Conservation (phyloP, 2,888 invertebrate species). For the Agrochola litura region DNA sequence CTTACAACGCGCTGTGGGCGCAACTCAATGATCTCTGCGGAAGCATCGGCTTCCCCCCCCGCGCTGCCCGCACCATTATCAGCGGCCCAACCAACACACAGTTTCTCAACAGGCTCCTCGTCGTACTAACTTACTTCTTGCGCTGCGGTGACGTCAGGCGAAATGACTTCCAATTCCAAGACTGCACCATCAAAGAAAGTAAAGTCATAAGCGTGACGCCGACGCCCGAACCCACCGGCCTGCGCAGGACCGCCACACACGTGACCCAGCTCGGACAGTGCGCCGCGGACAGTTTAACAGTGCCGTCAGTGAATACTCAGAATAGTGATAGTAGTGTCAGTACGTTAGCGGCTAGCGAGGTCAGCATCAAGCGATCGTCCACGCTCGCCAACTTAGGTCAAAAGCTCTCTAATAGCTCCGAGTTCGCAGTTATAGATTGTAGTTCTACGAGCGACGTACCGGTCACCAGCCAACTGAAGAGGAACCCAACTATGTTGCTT, state of each 20-base stretch:
- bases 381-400: slow-evolving; percentile 81
- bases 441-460: slow-evolving; percentile 71
- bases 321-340: slow-evolving; percentile 81
- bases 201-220: slow-evolving; percentile 73
- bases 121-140: slow-evolving; percentile 96
- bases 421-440: slow-evolving; percentile 68
- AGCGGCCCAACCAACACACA: slow-evolving; percentile 92
- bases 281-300: slow-evolving; percentile 69
- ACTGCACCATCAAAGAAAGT: slow-evolving; percentile 80
- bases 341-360: slow-evolving; percentile 79
- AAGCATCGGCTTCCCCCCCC: slow-evolving; percentile 94
- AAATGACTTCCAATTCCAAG: slow-evolving; percentile 82
- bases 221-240: slow-evolving; percentile 51
- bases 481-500: slow-evolving; percentile 80
- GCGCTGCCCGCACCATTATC: slow-evolving; percentile 95
- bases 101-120: slow-evolving; percentile 93
- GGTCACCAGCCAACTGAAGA: slow-evolving; percentile 73
- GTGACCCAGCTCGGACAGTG: slow-evolving; percentile 66
- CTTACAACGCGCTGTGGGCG: slow-evolving; percentile 97
- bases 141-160: slow-evolving; percentile 94
- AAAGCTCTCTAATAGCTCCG: slow-evolving; percentile 84
- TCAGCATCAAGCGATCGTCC: slow-evolving; percentile 79
- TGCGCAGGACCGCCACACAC: slow-evolving; percentile 70
- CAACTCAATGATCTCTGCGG: slow-evolving; percentile 96
- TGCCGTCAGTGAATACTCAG: slow-evolving; percentile 77